These are phyloP conservation scores for Monochamus alternatus DNA, from an alignment of 2,888 invertebrate species.

Conservation along the genomic window DNA sequence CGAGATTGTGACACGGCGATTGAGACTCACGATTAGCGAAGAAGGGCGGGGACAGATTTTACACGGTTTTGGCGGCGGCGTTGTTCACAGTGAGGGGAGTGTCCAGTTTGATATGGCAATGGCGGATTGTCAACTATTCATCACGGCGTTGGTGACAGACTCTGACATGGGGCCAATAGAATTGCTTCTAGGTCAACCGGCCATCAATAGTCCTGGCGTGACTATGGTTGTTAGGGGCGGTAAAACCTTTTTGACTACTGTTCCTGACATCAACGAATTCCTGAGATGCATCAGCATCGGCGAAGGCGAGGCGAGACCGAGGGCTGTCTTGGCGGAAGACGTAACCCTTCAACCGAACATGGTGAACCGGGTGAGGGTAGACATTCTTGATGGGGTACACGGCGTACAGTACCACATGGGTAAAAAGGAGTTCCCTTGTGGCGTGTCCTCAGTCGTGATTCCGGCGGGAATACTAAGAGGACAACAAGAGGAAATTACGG, in stretches of 20 bases:
- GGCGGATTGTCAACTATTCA: neutral
- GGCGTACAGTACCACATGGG: neutral
- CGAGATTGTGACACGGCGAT: neutral
- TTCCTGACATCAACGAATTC: no score
- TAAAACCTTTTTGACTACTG: no score
- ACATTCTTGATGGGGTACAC: neutral
- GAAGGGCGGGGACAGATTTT: no score
- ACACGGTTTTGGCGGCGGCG: neutral
- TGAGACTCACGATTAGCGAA: no score
- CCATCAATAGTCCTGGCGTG: no score
- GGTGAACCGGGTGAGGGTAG: neutral
- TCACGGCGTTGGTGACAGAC: neutral
- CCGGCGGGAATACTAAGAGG: neutral
- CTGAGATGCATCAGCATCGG: no score
- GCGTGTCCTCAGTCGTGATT: neutral
- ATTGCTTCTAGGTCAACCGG: neutral
- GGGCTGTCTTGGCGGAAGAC: no score
- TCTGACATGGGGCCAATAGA: neutral
- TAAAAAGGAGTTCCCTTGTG: neutral
- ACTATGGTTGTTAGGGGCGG: no score
- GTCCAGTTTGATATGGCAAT: neutral
- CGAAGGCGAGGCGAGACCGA: no score
- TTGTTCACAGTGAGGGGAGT: neutral
- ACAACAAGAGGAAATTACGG: neutral
- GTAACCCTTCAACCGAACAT: neutral